These are phyloP conservation scores for Acanthopagrus latus DNA, from an alignment of 2,797 vertebrate species.

Conservation along the genomic window DNA sequence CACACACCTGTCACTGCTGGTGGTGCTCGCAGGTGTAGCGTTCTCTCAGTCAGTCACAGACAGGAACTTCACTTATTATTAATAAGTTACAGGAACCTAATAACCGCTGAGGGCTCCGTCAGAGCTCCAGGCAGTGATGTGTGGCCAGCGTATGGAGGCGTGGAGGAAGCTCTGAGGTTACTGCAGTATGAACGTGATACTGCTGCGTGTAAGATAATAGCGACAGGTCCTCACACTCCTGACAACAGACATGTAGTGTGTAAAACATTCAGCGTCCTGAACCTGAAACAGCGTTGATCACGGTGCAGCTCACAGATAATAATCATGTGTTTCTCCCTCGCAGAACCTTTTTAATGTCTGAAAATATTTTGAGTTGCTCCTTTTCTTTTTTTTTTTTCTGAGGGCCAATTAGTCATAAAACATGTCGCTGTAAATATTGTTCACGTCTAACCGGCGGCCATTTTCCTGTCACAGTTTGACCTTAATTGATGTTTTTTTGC, in stretches of 20 bases:
- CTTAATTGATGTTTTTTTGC: neutral
- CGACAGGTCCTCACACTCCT: neutral
- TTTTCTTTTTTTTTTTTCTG: neutral
- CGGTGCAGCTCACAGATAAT: neutral
- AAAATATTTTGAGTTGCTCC: neutral
- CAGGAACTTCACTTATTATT: neutral
- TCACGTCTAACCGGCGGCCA: neutral
- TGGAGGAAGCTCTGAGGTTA: neutral
- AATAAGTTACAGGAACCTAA: constrained; percentile 46
- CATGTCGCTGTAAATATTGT: neutral
- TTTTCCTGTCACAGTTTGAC: neutral
- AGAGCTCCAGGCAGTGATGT: neutral
- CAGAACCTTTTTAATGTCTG: neutral
- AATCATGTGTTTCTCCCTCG: neutral
- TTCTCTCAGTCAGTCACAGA: no score
- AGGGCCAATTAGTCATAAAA: neutral
- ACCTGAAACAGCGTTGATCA: neutral
- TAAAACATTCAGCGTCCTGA: no score
- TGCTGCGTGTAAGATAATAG: neutral
- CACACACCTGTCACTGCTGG: neutral
- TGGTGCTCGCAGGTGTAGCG: neutral
- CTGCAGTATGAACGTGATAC: neutral
- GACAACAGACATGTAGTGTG: no score
- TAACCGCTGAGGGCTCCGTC: neutral
- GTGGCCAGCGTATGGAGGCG: neutral